Conservation (phyloP, 2,113 vertebrate species). For the Vulpes ferrilata region DNA sequence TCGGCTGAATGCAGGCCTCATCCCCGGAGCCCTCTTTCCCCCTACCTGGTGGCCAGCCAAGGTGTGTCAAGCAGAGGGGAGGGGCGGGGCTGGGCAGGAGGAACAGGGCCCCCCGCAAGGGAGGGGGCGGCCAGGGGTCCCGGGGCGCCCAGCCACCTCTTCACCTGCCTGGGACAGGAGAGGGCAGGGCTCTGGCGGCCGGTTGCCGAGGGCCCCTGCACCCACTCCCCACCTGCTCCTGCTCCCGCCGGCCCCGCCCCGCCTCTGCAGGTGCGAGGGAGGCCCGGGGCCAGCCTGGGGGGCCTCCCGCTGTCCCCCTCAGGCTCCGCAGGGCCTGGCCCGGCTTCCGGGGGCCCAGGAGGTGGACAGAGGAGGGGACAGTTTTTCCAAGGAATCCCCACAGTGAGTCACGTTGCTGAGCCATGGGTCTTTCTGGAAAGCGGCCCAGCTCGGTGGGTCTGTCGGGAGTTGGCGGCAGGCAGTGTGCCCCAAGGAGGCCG, state of each 20-base stretch:
- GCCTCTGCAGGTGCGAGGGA: not conserved
- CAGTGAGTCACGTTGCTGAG: not conserved
- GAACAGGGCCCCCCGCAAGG: not conserved
- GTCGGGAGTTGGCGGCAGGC: not conserved
- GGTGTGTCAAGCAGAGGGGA: not conserved
- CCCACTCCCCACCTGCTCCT: not conserved
- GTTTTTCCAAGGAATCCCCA: conserved; percentile 21
- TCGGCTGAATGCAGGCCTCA: conserved; percentile 15
- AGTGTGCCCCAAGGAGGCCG: not conserved
- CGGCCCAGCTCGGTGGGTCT: not conserved
- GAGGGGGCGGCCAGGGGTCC: not conserved
- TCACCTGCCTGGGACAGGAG: not conserved
- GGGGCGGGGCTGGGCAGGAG: not conserved
- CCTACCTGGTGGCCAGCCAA: conserved; percentile 41
- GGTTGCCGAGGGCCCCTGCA: not conserved
- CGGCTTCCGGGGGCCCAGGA: not conserved
- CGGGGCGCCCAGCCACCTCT: not conserved
- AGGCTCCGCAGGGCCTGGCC: not conserved
- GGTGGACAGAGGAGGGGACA: not conserved
- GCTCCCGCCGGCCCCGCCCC: not conserved
- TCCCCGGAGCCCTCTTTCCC: conserved; percentile 59
- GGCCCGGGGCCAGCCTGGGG: not conserved
- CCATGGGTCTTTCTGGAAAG: not conserved
- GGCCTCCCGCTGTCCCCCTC: not conserved
- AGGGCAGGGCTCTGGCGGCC: not conserved